These are phyloP conservation scores for Motacilla tschutschensis DNA, from an alignment of 2,113 vertebrate species.

Conservation along the genomic window DNA sequence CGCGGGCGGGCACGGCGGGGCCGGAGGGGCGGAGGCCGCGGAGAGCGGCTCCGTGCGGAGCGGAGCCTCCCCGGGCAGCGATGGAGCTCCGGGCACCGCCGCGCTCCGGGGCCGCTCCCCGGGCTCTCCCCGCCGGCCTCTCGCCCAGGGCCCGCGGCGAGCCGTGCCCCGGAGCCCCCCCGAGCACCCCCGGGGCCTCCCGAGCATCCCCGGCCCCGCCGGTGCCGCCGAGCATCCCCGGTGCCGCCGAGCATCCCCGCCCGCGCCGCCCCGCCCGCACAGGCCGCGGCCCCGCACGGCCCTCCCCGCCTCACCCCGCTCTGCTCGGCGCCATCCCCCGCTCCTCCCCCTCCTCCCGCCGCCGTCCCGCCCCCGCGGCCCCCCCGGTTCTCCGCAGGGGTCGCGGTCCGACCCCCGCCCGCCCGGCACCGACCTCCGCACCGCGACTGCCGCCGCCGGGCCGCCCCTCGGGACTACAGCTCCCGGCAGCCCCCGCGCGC, in stretches of 20 bases:
- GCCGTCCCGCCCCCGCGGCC: too few relatives aligned
- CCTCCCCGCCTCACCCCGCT: too few relatives aligned
- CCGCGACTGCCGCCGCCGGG: neutral
- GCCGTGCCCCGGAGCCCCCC: neutral
- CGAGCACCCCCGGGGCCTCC: neutral
- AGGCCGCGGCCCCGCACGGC: too few relatives aligned
- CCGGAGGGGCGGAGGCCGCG: neutral
- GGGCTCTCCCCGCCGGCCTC: neutral
- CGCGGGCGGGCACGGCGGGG: rapidly evolving
- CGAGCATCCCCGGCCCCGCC: neutral
- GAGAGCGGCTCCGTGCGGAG: neutral
- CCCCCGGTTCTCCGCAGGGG: too few relatives aligned
- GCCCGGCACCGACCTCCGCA: neutral
- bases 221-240: neutral
- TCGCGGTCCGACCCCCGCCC: neutral
- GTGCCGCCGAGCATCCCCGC: too few relatives aligned
- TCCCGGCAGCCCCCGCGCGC: neutral
- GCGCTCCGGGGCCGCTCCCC: neutral
- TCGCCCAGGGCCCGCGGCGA: neutral
- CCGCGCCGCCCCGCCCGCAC: too few relatives aligned
- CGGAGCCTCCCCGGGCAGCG: neutral
- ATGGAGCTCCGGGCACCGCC: neutral
- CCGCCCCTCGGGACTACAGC: neutral
- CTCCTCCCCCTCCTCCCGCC: too few relatives aligned
- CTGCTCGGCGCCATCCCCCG: too few relatives aligned